Evolutionary conservation across 2,113 vertebrate genomes (phyloP).

Genomic region (Morphnarchus princeps): DNA sequence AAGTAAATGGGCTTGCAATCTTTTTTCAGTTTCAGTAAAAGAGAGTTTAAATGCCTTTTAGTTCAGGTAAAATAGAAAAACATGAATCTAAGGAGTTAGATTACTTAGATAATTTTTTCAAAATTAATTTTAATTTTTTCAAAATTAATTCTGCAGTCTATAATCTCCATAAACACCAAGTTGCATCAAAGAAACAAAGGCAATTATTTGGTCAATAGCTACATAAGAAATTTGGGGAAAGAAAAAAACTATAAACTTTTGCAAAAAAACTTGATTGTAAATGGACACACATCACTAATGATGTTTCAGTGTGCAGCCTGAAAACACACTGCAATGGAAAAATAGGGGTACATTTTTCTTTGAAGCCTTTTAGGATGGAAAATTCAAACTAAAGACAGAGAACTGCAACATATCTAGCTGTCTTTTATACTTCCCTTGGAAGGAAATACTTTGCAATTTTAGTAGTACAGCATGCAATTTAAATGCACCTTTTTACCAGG

Average conservation of each 20-base stretch:
- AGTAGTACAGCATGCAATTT: neutral
- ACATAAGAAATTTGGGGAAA: neutral
- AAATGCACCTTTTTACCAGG: neutral
- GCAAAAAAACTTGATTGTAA: neutral
- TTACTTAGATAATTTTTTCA: neutral
- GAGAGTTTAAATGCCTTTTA: neutral
- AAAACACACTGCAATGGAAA: neutral
- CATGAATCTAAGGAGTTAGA: neutral
- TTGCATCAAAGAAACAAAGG: neutral
- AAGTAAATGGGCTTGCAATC: neutral
- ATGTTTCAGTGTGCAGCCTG: neutral
- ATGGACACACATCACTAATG: neutral
- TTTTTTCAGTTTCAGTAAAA: neutral
- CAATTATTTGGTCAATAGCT: neutral
- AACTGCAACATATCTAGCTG: neutral
- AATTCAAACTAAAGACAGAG: neutral
- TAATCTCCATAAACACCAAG: neutral
- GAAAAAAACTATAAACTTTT: neutral
- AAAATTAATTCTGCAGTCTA: neutral
- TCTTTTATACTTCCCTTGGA: neutral
- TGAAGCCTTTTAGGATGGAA: neutral
- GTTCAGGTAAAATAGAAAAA: neutral
- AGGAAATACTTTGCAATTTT: neutral
- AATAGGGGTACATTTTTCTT: neutral
- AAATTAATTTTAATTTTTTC: neutral